Conservation (phyloP, 2,888 invertebrate genomes). For the Tenodera sinensis region DNA sequence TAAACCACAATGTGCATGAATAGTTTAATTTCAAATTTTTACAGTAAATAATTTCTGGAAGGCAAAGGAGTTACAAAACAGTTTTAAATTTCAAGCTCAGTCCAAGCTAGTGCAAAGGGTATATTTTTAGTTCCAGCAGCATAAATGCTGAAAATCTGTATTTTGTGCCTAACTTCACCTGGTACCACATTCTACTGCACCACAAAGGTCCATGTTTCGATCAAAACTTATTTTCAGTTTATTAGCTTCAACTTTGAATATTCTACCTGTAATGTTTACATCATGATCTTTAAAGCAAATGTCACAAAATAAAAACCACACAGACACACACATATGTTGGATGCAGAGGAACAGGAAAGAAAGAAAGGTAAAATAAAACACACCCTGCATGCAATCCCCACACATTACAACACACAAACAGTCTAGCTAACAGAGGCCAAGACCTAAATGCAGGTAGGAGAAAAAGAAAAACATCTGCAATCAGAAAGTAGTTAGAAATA, state of each 20-base stretch:
- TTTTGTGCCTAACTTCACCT: too few relatives aligned
- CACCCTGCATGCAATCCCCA: not conserved
- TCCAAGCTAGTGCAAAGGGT: too few relatives aligned
- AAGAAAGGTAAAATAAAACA: not conserved
- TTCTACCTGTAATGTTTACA: not conserved
- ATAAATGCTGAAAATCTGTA: too few relatives aligned
- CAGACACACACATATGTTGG: not conserved
- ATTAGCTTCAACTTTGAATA: not conserved
- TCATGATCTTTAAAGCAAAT: not conserved
- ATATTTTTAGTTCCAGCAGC: too few relatives aligned
- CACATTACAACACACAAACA: not conserved
- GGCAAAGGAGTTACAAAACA: too few relatives aligned
- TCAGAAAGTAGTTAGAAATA: not conserved
- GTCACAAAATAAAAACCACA: not conserved
- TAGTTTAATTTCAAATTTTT: too few relatives aligned
- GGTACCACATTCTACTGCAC: not conserved
- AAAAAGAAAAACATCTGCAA: not conserved
- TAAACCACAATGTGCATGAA: too few relatives aligned
- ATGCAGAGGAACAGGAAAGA: not conserved
- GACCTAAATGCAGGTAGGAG: conserved; percentile 7
- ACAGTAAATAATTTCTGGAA: too few relatives aligned
- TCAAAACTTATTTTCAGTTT: not conserved
- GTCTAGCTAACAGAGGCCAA: not conserved
- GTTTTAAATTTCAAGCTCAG: too few relatives aligned
- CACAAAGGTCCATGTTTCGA: not conserved